phyloP scores from a whole-genome alignment of 1,140 invertebrate species.

The Proctacanthus coquilletti region DNA sequence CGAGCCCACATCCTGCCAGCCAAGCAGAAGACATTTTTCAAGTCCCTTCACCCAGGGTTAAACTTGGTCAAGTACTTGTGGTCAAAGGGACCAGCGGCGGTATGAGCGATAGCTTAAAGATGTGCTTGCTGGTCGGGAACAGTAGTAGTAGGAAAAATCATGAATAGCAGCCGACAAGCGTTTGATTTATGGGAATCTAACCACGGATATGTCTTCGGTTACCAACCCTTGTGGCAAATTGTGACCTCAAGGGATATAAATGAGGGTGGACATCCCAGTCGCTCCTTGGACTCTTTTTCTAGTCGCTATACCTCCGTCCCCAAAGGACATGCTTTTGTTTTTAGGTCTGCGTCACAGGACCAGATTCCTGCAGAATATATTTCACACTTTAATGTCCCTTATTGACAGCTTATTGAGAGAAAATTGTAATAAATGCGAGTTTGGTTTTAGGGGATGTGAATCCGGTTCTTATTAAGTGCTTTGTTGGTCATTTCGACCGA shows the following conservation, averaged over 20 bases:
- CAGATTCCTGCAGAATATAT: too few species aligned
- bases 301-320: too few species aligned
- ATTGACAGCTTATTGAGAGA: slow-evolving; percentile 1
- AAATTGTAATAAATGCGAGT: not conserved
- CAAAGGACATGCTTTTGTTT: too few species aligned
- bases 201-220: not conserved
- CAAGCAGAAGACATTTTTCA: not conserved
- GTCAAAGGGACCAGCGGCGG: too few species aligned
- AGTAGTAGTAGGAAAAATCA: not conserved
- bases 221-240: not conserved
- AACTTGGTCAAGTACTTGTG: too few species aligned
- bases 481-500: too few species aligned
- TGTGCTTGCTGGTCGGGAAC: too few species aligned
- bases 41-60: too few species aligned
- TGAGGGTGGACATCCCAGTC: slow-evolving; percentile 1
- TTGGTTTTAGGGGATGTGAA: not conserved
- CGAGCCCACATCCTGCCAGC: not conserved
- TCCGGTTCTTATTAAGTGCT: too few species aligned
- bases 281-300: too few species aligned
- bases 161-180: not conserved
- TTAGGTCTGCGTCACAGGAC: too few species aligned
- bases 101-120: too few species aligned
- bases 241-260: slow-evolving; percentile 1
- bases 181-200: not conserved
- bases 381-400: not conserved